Evolutionary conservation across 2,888 invertebrate genomes (phyloP), one percentile per base, ranked within the genome.

Genomic region (Heliconius hortense): DNA sequence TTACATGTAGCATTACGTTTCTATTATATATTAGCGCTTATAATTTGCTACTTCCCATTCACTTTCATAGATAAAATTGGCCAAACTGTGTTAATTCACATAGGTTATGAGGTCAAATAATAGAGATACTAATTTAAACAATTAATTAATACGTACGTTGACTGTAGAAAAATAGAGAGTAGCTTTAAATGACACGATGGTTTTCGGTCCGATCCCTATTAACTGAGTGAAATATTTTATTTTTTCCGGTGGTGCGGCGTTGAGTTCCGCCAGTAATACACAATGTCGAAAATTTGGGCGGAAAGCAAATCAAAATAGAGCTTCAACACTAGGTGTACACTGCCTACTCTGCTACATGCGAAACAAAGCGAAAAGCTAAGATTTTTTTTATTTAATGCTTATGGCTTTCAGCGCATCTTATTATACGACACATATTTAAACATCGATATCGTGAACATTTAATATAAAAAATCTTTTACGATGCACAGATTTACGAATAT

Each of bases 51-150:
- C 21, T 53, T 56, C 53, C 28, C 24, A 60, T 59, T 60, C 26
- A 21, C 10, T 59, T 39, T 48, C 28, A 72, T 72, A 63, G 21
- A 31, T 5, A 48, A 43, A 18, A 63, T 35, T 59, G 43, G 39
- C 15, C 10, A 56, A 70, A 70, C 18, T 18, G 28, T 64, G 39
- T 56, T 24, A 71, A 63, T 59, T 26, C 15, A 21, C n/a, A 70
- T 71, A 63, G 63, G 70, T 70, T 35, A 70, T 63, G 39, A 63
- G 70, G 74, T 70, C 59, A 64, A 26, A 70, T 69, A 70, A 26
- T 64, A 70, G 28, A 75, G 43, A 35, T 64, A 21, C 7, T 43
- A 75, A 75, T 75, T 64, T n/a, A 63, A 39, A 48, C 26, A 70
- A 39, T 31, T 74, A 26, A 64, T 70, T 24, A 69, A 64, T 31